Percentiles rank a stretch among this genome's conserved stretches.
Evolutionary conservation across 2,888 invertebrate species (phyloP).

Genomic region (Mythimna pallens): DNA sequence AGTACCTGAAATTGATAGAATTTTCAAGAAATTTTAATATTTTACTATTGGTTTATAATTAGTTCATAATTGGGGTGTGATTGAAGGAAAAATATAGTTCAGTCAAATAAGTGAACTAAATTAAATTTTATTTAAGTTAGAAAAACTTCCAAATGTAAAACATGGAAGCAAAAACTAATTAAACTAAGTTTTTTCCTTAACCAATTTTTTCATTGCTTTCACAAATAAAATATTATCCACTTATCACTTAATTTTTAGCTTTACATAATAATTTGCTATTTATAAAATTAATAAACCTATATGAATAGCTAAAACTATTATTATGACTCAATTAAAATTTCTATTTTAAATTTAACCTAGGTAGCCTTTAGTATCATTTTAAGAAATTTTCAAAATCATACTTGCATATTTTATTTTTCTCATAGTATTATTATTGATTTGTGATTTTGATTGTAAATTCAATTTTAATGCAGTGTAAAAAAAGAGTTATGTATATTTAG

Average conservation of each 20-base stretch:
- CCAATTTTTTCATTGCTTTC: background rate
- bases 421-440: background rate
- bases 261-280: background rate
- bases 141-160: slow-evolving; percentile 1
- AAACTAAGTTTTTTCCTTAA: background rate
- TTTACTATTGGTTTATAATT: background rate
- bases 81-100: background rate
- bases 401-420: background rate
- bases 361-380: background rate
- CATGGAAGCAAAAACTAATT: slow-evolving; percentile 7
- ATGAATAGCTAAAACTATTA: background rate
- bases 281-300: background rate
- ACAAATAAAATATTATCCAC: background rate
- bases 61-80: background rate
- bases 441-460: background rate
- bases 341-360: background rate
- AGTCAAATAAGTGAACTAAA: background rate
- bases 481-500: too few relatives aligned
- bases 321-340: background rate
- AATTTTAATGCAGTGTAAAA: slow-evolving; percentile 1
- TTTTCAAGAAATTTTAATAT: background rate
- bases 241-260: background rate
- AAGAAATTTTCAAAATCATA: background rate
- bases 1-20: slow-evolving; percentile 80
- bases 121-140: background rate